Evolutionary conservation across 2,888 invertebrate genomes (phyloP).

Genomic region (Agonopterix arenella): DNA sequence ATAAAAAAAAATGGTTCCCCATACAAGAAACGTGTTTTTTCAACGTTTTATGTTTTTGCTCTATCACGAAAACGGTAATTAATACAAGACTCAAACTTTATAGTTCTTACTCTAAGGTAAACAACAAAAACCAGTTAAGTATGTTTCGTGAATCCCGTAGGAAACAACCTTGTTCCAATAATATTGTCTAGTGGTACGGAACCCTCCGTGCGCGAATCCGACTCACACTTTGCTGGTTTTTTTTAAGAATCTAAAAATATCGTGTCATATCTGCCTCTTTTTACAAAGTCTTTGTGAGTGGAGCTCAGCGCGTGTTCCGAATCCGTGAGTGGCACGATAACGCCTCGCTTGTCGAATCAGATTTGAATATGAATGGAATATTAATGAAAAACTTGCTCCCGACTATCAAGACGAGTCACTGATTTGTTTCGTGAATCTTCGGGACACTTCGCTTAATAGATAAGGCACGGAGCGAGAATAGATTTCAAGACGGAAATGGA

Average conservation of each 20-base stretch:
- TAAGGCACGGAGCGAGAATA: conserved; percentile 8
- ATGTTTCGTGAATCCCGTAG: no score
- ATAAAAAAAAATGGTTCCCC: no score
- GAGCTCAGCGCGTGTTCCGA: conserved; percentile 46
- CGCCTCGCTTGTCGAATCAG: conserved; percentile 55
- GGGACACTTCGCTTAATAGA: conserved; percentile 10
- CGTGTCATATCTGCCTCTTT: conserved; percentile 1
- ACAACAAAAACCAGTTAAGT: no score
- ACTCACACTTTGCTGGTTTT: no score
- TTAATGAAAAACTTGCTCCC: conserved; percentile 63
- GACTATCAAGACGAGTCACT: conserved; percentile 34
- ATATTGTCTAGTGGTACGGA: no score
- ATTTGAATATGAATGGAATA: conserved; percentile 73
- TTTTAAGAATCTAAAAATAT: neutral
- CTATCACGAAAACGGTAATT: no score
- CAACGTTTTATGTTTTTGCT: no score
- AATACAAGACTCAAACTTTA: no score
- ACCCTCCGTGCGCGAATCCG: no score
- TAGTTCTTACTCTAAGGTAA: no score
- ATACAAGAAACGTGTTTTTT: no score
- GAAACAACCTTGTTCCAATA: no score
- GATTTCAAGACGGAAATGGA: conserved; percentile 10
- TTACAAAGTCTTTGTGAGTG: conserved; percentile 2
- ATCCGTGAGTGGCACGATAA: conserved; percentile 46
- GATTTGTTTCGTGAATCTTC: conserved; percentile 30